Base-by-base conservation (phyloP, 2,113 vertebrate genomes). In the Alectura lathami region DNA sequence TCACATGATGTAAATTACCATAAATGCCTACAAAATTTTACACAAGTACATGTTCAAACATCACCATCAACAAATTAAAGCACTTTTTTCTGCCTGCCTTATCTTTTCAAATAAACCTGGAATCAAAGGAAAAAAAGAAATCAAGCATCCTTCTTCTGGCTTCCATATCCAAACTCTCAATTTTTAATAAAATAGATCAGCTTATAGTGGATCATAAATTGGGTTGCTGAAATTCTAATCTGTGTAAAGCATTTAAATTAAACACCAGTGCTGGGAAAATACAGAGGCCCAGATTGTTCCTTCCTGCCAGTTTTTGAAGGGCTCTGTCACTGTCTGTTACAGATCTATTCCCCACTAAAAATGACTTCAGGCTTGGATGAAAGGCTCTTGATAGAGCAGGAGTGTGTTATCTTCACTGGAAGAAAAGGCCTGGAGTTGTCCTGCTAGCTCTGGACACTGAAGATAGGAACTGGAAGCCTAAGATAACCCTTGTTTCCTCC, bases 401-500 rank as follows among this genome's bases (percentile, higher is more conserved):
- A 16, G 5, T 27, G 13, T 24, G 16, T 84, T 82, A 93, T 48
- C 84, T 60, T 36, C 17, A 66, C 50, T 81, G 6, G 2, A 78
- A 92, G 62, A 85, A 91, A 81, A 18, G 48, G 53, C 70, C 47
- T 15, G 12, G 50, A 79, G 24, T 45, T 40, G 60, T 18, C 32
- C 43, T 47, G 64, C 43, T 51, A 64, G 53, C 32, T 68, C 74
- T 91, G 85, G 42, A 79, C 74, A 62, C 5, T 24, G 47, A 83
- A 87, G 70, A 83, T 91, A 89, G 74, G 57, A 94, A 83, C 63
- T 88, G n/a, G 62, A 85, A 76, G 53, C 48, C 62, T 53, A 36
- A 91, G 82, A 93, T 85, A 94, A 95, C 72, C 43, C 48, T 87
- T 43, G 20, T 57, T 59, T 62, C n/a, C 20, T 88, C 48, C 88